phyloP scores from a whole-genome alignment of 2,113 vertebrate species.

The Aspidoscelis tigris region DNA sequence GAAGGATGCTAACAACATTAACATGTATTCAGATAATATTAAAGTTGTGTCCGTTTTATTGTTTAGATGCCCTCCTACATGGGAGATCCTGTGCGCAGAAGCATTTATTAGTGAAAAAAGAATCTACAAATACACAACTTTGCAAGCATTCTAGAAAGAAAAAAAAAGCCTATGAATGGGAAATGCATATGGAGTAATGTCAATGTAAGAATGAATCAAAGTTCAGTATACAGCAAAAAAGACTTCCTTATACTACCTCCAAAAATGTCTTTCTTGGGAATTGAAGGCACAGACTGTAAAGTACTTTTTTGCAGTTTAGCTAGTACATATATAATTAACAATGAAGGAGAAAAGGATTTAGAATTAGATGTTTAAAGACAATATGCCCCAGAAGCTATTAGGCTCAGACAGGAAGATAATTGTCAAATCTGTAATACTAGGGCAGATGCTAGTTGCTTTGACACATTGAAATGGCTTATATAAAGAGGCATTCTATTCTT shows the following conservation, averaged over 20 bases:
- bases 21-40: background rate
- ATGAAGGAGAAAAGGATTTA: background rate
- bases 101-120: background rate
- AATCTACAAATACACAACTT: background rate
- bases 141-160: background rate
- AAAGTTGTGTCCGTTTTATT: background rate
- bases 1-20: background rate
- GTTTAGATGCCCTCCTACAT: background rate
- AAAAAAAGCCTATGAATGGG: background rate
- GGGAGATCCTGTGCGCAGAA: background rate
- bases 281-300: background rate
- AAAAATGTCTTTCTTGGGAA: background rate
- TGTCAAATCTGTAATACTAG: slow-evolving; percentile 21
- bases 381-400: slow-evolving; percentile 35
- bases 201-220: background rate
- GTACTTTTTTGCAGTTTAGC: background rate
- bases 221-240: background rate
- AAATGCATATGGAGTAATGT: background rate
- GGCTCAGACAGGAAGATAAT: slow-evolving; percentile 17
- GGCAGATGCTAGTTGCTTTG: slow-evolving; percentile 56
- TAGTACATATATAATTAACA: background rate
- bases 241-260: background rate
- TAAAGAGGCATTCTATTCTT: slow-evolving; percentile 22
- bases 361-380: slow-evolving; percentile 13
- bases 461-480: slow-evolving; percentile 23